Conservation (phyloP, 2,888 invertebrate genomes). For the Agrochola lychnidis region DNA sequence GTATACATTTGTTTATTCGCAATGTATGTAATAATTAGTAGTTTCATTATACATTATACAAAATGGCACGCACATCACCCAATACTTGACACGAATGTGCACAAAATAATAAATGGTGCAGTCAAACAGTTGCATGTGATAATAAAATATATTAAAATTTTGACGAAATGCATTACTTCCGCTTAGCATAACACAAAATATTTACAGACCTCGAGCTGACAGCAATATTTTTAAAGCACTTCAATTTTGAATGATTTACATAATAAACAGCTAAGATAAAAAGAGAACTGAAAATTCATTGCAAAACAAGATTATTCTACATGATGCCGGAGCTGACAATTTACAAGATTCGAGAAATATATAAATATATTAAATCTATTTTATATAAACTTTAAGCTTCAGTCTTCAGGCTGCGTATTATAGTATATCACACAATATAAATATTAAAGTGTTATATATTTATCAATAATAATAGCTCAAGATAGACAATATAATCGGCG, state of each 20-base stretch:
- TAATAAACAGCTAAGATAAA: conserved; percentile 3
- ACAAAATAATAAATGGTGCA: conserved; percentile 47
- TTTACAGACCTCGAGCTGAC: conserved; percentile 17
- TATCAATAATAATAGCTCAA: conserved; percentile 22
- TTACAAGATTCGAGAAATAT: conserved; percentile 38
- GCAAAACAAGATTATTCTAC: conserved; percentile 31
- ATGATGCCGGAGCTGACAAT: conserved; percentile 7
- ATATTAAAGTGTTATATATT: conserved; percentile 24
- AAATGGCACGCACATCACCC: conserved; percentile 57
- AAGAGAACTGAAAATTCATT: neutral
- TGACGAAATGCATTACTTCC: conserved; percentile 16
- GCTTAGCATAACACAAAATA: conserved; percentile 23
- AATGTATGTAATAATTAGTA: conserved; percentile 24
- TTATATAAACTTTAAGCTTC: conserved; percentile 73
- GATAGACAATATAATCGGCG: conserved; percentile 4
- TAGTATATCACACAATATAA: conserved; percentile 61
- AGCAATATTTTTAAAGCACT: conserved; percentile 6
- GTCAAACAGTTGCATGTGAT: conserved; percentile 49
- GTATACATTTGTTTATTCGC: conserved; percentile 13
- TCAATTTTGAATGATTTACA: neutral
- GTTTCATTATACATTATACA: conserved; percentile 32
- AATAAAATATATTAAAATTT: conserved; percentile 24
- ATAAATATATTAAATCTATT: conserved; percentile 53
- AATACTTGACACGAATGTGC: conserved; percentile 45
- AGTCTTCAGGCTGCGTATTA: conserved; percentile 80